These are phyloP conservation scores for Cichlasoma orientale DNA, from an alignment of 2,797 vertebrate genomes.

Conservation along the genomic window DNA sequence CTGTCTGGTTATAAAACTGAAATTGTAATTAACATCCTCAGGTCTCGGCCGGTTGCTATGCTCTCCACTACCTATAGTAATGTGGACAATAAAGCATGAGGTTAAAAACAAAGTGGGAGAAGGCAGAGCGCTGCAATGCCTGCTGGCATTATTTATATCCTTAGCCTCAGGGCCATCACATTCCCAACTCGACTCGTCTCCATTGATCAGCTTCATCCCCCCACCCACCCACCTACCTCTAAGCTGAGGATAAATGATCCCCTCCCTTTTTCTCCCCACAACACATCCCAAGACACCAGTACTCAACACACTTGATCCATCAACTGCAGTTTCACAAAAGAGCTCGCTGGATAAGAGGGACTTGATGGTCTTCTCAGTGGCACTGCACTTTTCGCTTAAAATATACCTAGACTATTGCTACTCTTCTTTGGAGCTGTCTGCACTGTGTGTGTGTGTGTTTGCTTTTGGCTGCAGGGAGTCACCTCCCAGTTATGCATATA, in stretches of 20 bases:
- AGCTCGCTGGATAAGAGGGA: constrained; percentile 35
- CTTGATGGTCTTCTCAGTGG: constrained; percentile 38
- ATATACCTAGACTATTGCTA: constrained; percentile 5
- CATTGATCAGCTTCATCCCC: constrained; percentile 68
- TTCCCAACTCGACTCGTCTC: constrained; percentile 67
- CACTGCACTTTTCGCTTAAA: constrained; percentile 22
- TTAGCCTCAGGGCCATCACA: constrained; percentile 67
- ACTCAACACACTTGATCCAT: constrained; percentile 62
- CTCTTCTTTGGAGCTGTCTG: constrained; percentile 6
- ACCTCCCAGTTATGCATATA: not conserved
- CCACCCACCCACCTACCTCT: constrained; percentile 30
- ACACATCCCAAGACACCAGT: constrained; percentile 56
- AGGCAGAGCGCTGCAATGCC: constrained; percentile 51
- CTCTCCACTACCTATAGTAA: constrained; percentile 10
- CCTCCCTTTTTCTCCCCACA: constrained; percentile 25
- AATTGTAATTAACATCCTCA: constrained; percentile 11
- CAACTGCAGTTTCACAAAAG: constrained; percentile 43
- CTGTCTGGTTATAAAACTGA: not conserved
- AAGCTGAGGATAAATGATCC: constrained; percentile 56
- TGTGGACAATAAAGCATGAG: constrained; percentile 28
- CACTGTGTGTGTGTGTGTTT: not conserved
- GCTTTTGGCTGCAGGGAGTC: not conserved
- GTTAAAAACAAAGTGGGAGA: constrained; percentile 49
- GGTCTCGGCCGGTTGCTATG: not conserved
- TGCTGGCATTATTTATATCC: constrained; percentile 71